Conservation (phyloP, 2,888 invertebrate species). For the Pycnomerus fuliginosus region DNA sequence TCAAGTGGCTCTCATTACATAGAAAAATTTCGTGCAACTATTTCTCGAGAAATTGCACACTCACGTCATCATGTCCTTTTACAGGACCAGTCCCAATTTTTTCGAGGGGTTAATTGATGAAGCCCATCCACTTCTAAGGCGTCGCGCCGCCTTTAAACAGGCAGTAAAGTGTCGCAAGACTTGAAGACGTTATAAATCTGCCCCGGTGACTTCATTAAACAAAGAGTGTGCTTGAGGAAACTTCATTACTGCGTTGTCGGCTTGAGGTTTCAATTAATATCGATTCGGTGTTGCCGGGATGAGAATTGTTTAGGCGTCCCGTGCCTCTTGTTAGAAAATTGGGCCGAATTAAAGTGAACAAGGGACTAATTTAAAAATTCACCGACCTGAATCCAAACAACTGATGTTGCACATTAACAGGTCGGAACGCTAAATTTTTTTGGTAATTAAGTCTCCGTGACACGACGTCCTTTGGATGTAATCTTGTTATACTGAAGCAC, state of each 20-base stretch:
- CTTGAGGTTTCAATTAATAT: slow-evolving; percentile 41
- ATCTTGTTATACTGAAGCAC: slow-evolving; percentile 1
- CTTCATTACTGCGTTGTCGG: slow-evolving; percentile 41
- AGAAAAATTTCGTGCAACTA: no score
- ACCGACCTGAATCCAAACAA: background rate
- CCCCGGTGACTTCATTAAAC: slow-evolving; percentile 34
- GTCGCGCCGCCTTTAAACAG: no score
- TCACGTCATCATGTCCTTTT: no score
- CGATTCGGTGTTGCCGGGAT: slow-evolving; percentile 32
- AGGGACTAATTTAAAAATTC: slow-evolving; percentile 5
- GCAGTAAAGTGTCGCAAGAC: slow-evolving; percentile 36
- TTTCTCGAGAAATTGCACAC: no score
- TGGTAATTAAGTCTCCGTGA: slow-evolving; percentile 3
- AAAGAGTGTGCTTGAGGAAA: slow-evolving; percentile 35
- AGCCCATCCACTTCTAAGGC: no score
- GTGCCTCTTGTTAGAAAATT: slow-evolving; percentile 6
- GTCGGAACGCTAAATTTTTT: background rate
- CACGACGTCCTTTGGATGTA: background rate
- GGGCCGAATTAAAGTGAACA: slow-evolving; percentile 7
- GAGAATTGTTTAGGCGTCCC: slow-evolving; percentile 33
- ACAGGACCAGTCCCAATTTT: no score
- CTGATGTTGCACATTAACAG: background rate
- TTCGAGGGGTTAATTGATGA: no score
- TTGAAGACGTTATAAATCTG: slow-evolving; percentile 37
- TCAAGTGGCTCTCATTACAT: no score